Conservation (phyloP, 1,140 invertebrate genomes). For the Adoxophyes honmai region DNA sequence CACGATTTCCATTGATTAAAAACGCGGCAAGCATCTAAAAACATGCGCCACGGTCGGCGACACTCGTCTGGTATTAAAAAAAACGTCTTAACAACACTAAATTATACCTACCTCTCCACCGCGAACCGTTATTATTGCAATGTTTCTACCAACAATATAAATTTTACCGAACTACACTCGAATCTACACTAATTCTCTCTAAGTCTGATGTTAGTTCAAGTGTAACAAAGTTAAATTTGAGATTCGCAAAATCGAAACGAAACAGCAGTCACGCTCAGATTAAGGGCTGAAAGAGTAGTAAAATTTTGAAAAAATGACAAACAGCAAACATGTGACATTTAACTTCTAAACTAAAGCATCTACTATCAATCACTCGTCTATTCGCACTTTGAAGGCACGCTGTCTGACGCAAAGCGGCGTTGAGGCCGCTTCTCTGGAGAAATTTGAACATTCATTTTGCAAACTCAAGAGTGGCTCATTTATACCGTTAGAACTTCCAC, state of each 20-base stretch:
- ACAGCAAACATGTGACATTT: too few species aligned
- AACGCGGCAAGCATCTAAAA: background rate
- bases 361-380: too few species aligned
- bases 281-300: too few species aligned
- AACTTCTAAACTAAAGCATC: too few species aligned
- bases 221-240: conserved; percentile 10
- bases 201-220: conserved; percentile 3
- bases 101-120: background rate
- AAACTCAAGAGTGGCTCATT: too few species aligned
- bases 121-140: conserved; percentile 8
- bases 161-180: background rate
- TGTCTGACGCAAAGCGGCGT: too few species aligned
- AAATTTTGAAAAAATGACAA: too few species aligned
- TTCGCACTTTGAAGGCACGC: too few species aligned
- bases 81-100: background rate
- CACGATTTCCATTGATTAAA: background rate
- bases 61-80: too few species aligned
- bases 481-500: too few species aligned
- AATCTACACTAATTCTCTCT: conserved; percentile 14
- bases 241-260: conserved; percentile 15
- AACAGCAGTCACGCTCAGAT: background rate
- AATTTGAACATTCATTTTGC: too few species aligned
- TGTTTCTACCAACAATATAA: background rate
- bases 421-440: too few species aligned
- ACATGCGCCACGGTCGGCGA: background rate